Conservation (phyloP, 2,888 invertebrate species). For the Nephrotoma appendiculata region DNA sequence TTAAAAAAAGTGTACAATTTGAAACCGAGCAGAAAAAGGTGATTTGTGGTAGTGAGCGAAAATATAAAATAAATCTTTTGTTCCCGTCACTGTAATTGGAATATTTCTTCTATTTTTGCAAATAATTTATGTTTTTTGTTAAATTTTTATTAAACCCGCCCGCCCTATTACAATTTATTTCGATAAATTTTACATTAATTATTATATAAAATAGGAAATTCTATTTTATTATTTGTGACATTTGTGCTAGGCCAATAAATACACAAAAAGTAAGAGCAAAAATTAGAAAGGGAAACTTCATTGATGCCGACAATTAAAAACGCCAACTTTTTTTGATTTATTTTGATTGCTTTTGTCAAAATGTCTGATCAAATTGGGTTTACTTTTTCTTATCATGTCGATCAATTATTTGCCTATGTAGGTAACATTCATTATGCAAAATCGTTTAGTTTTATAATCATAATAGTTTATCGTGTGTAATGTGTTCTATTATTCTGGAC, state of each 20-base stretch:
- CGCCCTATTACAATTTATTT: not conserved
- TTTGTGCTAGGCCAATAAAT: not conserved
- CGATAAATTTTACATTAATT: not conserved
- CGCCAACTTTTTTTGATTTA: not conserved
- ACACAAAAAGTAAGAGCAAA: conserved; percentile 1
- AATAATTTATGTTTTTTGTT: not conserved
- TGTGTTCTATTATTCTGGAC: not conserved
- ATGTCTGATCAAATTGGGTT: not conserved
- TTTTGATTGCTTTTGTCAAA: not conserved
- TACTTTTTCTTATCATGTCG: not conserved
- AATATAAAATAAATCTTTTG: not conserved
- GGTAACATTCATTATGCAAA: not conserved
- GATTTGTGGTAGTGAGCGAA: not conserved
- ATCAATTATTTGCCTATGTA: not conserved
- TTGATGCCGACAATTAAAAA: conserved; percentile 4
- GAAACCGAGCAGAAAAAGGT: not conserved
- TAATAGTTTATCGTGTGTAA: not conserved
- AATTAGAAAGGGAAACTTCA: not conserved
- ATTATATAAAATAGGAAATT: not conserved
- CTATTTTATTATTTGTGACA: not conserved
- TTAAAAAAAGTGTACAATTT: not conserved
- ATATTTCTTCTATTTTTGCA: not conserved
- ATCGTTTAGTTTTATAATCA: not conserved
- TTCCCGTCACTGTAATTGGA: not conserved
- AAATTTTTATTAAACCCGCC: not conserved